A percentile compares a stretch with the other conserved stretches of the same genome.
Conservation (phyloP, 30 jellyfish, hydroid and myxozoan genomes). For the Chrysaora quinquecirrha region DNA sequence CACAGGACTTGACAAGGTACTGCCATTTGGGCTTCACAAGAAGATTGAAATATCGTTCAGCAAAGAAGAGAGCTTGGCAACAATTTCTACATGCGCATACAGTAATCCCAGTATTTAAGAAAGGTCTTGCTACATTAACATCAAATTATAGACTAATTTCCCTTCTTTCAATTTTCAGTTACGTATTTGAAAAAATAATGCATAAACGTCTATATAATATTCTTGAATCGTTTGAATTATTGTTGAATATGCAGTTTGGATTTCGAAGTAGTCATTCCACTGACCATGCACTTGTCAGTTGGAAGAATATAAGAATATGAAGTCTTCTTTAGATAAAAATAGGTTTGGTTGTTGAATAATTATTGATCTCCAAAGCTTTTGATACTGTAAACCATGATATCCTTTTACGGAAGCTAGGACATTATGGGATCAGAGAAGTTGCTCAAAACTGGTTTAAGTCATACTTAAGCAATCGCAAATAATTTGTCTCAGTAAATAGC, state of each 20-base stretch:
- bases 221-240: conserved; percentile 42
- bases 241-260: conserved; percentile 48
- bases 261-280: conserved; percentile 47
- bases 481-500: conserved; percentile 60
- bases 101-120: conserved; percentile 60
- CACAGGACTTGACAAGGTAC: too few relatives aligned
- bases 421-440: conserved; percentile 25
- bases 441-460: conserved; percentile 51
- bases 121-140: conserved; percentile 32
- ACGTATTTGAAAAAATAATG: conserved; percentile 42
- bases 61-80: too few relatives aligned
- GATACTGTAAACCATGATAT: conserved; percentile 36
- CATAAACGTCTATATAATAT: conserved; percentile 34
- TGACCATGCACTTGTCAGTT: conserved; percentile 69
- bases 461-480: conserved; percentile 47
- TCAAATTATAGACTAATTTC: conserved; percentile 60
- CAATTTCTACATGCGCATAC: too few relatives aligned
- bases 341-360: conserved; percentile 48
- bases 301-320: conserved; percentile 48
- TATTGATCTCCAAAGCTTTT: conserved; percentile 43
- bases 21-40: too few relatives aligned
- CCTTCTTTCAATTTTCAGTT: conserved; percentile 47
- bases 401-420: conserved; percentile 30
- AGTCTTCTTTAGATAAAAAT: conserved; percentile 40
- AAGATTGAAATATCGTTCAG: too few relatives aligned